phyloP scores from a whole-genome alignment of 2,797 vertebrate genomes.

The Gephyroberyx darwinii region DNA sequence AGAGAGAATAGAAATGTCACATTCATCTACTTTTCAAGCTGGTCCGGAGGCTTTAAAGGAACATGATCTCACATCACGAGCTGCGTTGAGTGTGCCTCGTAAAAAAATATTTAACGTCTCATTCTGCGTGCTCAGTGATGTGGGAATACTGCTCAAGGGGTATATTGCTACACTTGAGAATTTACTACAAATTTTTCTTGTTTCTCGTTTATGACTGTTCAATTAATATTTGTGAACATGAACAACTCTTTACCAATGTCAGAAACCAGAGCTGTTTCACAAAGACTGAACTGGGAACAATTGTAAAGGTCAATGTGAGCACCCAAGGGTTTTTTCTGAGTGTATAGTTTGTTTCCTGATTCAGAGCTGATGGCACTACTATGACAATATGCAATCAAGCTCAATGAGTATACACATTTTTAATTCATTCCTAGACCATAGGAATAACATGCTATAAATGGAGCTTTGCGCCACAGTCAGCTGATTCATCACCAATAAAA shows the following conservation, averaged over 20 bases:
- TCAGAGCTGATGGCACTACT: background rate
- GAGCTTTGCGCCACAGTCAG: slow-evolving; percentile 3
- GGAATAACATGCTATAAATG: background rate
- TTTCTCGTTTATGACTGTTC: background rate
- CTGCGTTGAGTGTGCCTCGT: background rate
- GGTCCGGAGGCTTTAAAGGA: slow-evolving; percentile 28
- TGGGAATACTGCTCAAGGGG: background rate
- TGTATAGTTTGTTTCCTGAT: too few relatives aligned
- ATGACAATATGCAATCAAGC: background rate
- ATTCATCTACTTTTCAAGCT: slow-evolving; percentile 42
- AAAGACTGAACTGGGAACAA: background rate
- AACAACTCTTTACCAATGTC: background rate
- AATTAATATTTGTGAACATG: background rate
- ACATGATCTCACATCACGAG: slow-evolving; percentile 16
- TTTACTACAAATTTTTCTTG: background rate
- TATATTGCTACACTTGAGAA: background rate
- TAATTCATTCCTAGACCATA: slow-evolving; percentile 5
- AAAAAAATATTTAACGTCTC: background rate
- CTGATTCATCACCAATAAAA: slow-evolving; percentile 8
- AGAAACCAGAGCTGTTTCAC: slow-evolving; percentile 1
- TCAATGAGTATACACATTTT: background rate
- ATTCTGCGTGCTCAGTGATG: slow-evolving; percentile 1
- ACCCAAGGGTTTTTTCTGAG: background rate
- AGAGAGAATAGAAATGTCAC: slow-evolving; percentile 31
- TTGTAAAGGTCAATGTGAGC: background rate